phyloP scores from a whole-genome alignment of 2,113 vertebrate species.

The Pteropus alecto region DNA sequence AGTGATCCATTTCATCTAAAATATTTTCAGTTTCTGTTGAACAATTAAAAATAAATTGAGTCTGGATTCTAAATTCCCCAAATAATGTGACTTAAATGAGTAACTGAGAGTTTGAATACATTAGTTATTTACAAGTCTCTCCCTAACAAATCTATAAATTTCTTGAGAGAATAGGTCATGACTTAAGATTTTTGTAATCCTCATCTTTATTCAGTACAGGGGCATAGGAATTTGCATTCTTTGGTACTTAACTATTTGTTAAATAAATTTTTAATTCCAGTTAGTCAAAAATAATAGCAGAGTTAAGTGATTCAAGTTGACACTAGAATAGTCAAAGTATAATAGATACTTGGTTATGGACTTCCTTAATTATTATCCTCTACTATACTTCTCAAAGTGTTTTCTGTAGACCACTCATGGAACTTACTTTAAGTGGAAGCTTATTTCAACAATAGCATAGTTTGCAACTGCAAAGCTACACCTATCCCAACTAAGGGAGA shows the following conservation, averaged over 20 bases:
- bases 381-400: not conserved
- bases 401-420: not conserved
- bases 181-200: not conserved
- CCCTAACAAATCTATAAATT: not conserved
- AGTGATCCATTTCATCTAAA: not conserved
- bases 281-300: not conserved
- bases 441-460: not conserved
- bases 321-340: not conserved
- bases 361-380: not conserved
- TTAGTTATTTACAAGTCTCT: not conserved
- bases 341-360: not conserved
- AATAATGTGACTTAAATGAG: not conserved
- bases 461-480: not conserved
- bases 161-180: not conserved
- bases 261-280: not conserved
- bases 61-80: not conserved
- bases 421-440: not conserved
- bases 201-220: not conserved
- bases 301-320: not conserved
- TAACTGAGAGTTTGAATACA: not conserved
- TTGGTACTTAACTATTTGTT: not conserved
- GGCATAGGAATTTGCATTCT: not conserved
- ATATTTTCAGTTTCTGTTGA: conserved; percentile 23
- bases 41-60: not conserved
- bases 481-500: not conserved